Evolutionary conservation across 2,797 vertebrate species (phyloP).

Genomic region (Peromyscus nudipes): DNA sequence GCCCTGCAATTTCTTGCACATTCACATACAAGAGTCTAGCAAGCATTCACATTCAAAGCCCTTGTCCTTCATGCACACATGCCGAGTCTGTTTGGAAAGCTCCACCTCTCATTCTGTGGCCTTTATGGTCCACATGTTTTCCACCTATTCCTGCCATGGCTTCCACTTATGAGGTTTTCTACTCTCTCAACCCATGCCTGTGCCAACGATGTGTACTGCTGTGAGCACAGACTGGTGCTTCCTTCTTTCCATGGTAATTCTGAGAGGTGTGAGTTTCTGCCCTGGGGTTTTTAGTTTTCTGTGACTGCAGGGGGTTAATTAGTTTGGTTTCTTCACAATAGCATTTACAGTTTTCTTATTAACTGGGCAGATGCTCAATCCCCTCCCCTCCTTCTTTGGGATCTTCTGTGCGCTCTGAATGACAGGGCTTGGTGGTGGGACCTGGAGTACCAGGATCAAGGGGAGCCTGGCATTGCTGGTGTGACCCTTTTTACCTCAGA

Average conservation of each 20-base stretch:
- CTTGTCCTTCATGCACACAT: not conserved
- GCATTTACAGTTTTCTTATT: conserved; percentile 67
- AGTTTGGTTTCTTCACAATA: conserved; percentile 23
- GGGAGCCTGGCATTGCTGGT: not conserved
- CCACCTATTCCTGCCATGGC: not conserved
- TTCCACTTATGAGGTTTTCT: too few species aligned
- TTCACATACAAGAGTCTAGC: not conserved
- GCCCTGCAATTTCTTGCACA: not conserved
- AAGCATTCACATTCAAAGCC: rapidly evolving
- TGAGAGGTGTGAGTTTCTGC: conserved; percentile 45
- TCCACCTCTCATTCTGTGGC: rapidly evolving
- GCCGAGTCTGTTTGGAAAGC: not conserved
- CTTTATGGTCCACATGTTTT: not conserved
- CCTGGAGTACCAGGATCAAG: not conserved
- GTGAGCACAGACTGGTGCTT: not conserved
- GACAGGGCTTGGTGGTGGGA: not conserved
- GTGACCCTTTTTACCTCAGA: too few species aligned
- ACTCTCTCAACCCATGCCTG: too few species aligned
- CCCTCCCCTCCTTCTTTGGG: rapidly evolving
- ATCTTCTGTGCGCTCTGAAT: not conserved
- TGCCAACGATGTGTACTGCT: rapidly evolving
- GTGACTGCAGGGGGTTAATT: conserved; percentile 66
- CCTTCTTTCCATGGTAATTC: not conserved
- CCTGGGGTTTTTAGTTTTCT: conserved; percentile 55
- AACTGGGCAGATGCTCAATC: conserved; percentile 59